Evolutionary conservation across 2,113 vertebrate species (phyloP), one percentile per base, ranked within the genome.

Genomic region (Thymallus thymallus): DNA sequence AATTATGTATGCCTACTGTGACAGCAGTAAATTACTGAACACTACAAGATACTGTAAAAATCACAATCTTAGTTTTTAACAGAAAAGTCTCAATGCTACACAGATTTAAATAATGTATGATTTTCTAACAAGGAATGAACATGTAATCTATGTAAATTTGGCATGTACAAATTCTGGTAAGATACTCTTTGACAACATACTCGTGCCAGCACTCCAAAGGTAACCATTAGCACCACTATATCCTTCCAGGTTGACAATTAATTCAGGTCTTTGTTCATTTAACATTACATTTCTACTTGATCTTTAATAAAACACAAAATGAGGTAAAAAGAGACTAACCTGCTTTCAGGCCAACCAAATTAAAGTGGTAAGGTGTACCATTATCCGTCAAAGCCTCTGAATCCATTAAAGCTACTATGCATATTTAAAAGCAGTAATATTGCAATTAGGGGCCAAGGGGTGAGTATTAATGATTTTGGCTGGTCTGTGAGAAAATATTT

Each of bases 241-340:
- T 60, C n/a, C 56, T 18, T 55, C 12, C 48, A 51, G 48, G 48
- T 13, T 51, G 14, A 51, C 48, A 18, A 51, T 51, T 51, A 10
- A 41, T 41, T 55, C 16, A 55, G 3, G 51, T 60, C 56, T 60
- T 60, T 22, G 6, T 60, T 13, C 56, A 60, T 22, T 16, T 16
- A 51, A 60, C 7, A 23, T 60, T 22, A 60, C 56, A 60, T 60
- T 60, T 60, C 56, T 60, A 60, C 46, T n/a, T 60, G 56, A 60
- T 60, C n/a, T n/a, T 60, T 5, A 60, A 60, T 60, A 22, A 60
- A 7, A 20, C 20, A n/a, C 56, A 60, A 60, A 60, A 60, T 18
- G 16, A 60, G 56, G n/a, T 2, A 60, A 22, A 22, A 22, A 60
- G 2, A 60, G 2, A n/a, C n/a, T n/a, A n/a, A 60, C 56, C 6